Evolutionary conservation across 2,113 vertebrate genomes (phyloP), one percentile per base, ranked within the genome.

Genomic region (Actenoides lindsayi): DNA sequence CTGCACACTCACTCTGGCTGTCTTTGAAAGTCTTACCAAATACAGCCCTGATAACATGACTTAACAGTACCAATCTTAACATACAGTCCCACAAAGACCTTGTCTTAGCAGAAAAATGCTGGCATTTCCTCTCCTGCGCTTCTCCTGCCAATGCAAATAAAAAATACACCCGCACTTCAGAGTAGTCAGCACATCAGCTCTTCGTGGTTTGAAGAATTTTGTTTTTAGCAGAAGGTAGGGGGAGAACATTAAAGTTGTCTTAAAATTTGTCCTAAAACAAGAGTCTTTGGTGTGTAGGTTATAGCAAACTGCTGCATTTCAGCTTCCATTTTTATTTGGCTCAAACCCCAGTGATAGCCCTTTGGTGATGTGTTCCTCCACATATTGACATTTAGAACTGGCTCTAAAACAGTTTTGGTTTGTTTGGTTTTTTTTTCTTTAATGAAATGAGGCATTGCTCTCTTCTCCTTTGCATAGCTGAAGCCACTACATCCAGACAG

Each of bases 171-270:
- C 0, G 3, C 3, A 2, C 5, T 73, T 79, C 44, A 3, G 50
- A 69, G 21, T 42, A 71, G 11, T 13, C 13, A 33, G 13, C 0
- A 0, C 6, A 80, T 70, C 31, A 53, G 1, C 7, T n/a, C 16
- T 46, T 42, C 9, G 16, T 20, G 6, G 11, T 62, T 76, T 71
- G 51, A 85, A 85, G 42, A 16, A 10, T n/a, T 84, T 64, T 77
- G 10, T 4, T 80, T 85, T 80, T 42, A 85, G 42, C 14, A 83
- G 28, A 68, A 54, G 8, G 5, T 15, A 10, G 20, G 5, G 12
- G 3, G 2, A 3, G 3, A 77, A 62, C 31, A 50, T 31, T 63
- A 59, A 74, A 39, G 6, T 31, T 82, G 3, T 13, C 12, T 80
- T 68, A 63, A 86, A 57, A 56, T 39, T 44, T 63, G 5, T 11